phyloP scores from a whole-genome alignment of 2,888 invertebrate species.

The Bursaphelenchus okinawaensis region DNA sequence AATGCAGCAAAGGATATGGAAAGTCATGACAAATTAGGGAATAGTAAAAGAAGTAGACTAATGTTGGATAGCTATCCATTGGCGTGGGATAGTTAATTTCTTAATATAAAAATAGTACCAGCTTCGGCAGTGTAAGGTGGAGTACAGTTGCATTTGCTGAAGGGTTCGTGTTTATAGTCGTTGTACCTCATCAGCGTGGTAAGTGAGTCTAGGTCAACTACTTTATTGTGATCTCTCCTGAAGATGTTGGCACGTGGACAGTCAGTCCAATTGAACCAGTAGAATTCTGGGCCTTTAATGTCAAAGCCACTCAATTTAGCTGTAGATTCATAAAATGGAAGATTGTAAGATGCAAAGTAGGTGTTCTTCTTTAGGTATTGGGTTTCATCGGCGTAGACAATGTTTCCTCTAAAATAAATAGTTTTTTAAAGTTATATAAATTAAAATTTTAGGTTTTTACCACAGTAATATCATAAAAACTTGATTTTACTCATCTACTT shows the following conservation, averaged over 20 bases:
- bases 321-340: conserved; percentile 66
- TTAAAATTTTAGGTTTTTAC: too few species aligned
- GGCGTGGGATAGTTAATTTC: too few species aligned
- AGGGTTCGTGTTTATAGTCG: conserved; percentile 69
- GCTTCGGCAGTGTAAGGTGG: conserved; percentile 72
- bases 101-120: too few species aligned
- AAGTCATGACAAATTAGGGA: too few species aligned
- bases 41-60: too few species aligned
- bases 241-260: conserved; percentile 59
- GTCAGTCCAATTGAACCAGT: conserved; percentile 67
- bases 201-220: conserved; percentile 66
- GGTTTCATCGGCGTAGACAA: conserved; percentile 49
- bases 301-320: conserved; percentile 67
- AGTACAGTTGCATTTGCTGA: conserved; percentile 67
- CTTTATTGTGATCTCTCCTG: conserved; percentile 64
- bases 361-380: conserved; percentile 60
- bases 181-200: conserved; percentile 65
- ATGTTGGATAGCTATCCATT: too few species aligned
- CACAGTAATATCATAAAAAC: too few species aligned
- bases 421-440: too few species aligned
- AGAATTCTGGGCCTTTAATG: conserved; percentile 59
- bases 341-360: conserved; percentile 73
- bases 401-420: conserved; percentile 39
- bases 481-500: too few species aligned
- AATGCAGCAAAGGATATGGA: too few species aligned